phyloP scores from a whole-genome alignment of 2,797 vertebrate genomes.

The Delichon dasypus region DNA sequence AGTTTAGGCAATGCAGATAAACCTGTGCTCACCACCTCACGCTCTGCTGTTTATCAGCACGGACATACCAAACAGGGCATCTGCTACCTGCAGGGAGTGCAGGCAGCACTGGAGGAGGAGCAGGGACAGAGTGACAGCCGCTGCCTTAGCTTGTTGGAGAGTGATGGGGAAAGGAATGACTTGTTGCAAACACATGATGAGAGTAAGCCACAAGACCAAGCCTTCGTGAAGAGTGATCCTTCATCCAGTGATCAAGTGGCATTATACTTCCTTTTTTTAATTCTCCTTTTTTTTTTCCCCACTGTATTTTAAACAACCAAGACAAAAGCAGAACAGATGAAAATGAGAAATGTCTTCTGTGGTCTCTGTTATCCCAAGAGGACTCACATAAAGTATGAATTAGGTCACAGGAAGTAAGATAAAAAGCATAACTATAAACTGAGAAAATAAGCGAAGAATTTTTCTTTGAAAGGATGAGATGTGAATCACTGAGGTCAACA shows the following conservation, averaged over 20 bases:
- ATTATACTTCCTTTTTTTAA: not conserved
- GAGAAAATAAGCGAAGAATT: not conserved
- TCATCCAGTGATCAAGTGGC: not conserved
- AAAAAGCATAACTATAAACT: not conserved
- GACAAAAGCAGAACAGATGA: not conserved
- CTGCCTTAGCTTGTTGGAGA: not conserved
- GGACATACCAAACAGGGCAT: not conserved
- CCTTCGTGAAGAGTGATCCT: not conserved
- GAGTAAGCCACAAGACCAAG: not conserved
- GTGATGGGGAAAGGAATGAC: not conserved
- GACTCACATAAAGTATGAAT: not conserved
- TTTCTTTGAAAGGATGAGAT: not conserved
- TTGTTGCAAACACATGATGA: not conserved
- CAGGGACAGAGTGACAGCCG: not conserved
- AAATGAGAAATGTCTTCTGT: not conserved
- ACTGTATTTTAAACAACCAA: not conserved
- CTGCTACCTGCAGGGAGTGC: not conserved
- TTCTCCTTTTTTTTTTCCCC: not conserved
- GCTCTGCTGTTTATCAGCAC: not conserved
- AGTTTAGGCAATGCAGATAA: not conserved
- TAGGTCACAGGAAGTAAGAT: not conserved
- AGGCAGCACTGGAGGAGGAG: not conserved
- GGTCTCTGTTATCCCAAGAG: not conserved
- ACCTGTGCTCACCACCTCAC: not conserved
- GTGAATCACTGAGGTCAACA: not conserved